Conservation (phyloP, 2,797 vertebrate species). For the Phrynocephalus guinanensis region DNA sequence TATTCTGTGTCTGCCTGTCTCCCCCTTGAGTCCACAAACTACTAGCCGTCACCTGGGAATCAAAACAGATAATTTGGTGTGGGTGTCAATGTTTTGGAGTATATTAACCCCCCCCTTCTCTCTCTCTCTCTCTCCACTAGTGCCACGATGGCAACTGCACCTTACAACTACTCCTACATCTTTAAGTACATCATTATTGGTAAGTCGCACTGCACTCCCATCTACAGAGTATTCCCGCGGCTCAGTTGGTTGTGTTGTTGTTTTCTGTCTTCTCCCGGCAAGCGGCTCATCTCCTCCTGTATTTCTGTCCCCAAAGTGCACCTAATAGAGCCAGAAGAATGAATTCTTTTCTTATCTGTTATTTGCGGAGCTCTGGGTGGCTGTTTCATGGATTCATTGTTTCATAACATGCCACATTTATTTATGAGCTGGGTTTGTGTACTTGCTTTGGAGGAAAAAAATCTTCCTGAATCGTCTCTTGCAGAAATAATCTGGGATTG, state of each 20-base stretch:
- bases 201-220: constrained; percentile 79
- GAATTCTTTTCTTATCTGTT: neutral
- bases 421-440: neutral
- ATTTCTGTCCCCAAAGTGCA: neutral
- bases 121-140: constrained; percentile 76
- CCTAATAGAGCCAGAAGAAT: too few relatives aligned
- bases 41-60: neutral
- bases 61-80: neutral
- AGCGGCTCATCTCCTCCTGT: neutral
- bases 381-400: neutral
- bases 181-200: constrained; percentile 99
- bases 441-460: too few relatives aligned
- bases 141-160: constrained; percentile 98
- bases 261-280: neutral
- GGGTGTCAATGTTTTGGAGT: neutral
- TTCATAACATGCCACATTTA: neutral
- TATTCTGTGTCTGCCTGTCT: neutral
- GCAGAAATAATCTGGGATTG: neutral
- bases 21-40: neutral
- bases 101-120: neutral
- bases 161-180: constrained; percentile 99
- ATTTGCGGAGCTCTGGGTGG: neutral
- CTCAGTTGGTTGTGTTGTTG: neutral
- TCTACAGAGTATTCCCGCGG: too few relatives aligned
- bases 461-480: neutral